Evolutionary conservation across 2,888 invertebrate species (phyloP), one percentile per base, ranked within the genome.

Genomic region (Hypena proboscidalis): DNA sequence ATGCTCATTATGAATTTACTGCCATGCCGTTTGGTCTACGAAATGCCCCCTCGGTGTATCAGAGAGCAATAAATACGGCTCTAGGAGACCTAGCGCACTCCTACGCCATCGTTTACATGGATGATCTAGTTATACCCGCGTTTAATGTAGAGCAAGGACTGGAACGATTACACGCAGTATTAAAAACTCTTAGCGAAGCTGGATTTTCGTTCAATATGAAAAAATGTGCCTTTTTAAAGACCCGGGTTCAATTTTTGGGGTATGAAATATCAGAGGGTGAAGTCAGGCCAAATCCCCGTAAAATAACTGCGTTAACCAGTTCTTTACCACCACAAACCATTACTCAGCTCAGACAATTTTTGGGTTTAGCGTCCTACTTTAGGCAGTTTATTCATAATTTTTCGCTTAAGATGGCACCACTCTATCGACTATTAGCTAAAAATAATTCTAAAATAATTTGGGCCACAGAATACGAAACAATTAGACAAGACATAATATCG

Each of bases 191-290:
- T 0, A 38, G 43, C 1, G 13, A 48, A 5, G 45, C 45, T 0
- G 54, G 47, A 1, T 51, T 59, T 9, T 44, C 57, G 6, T 30
- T 63, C 0, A 63, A 63, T 9, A 4, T 49, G 0, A 51, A 53
- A 15, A 67, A 58, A 26, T 59, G 55, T 22, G 14, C 30, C 0
- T 56, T 59, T 14, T 2, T 59, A 4, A 55, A 55, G 20, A 9
- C 8, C 0, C 8, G 29, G 8, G 25, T 62, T 1, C 46, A 63
- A 1, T 63, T 29, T 30, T 29, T 62, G 13, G 60, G 62, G 0
- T 64, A 42, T 19, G 30, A 45, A 0, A 21, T 58, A 2, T 11
- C 8, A 1, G 8, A n/a, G 0, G 58, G 63, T 6, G 38, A 57
- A 27, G 19, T 64, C 1, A 13, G 47, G n/a, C 55, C 58, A 1